These are phyloP conservation scores for Nibea coibor DNA, from an alignment of 2,113 vertebrate genomes.

Conservation along the genomic window DNA sequence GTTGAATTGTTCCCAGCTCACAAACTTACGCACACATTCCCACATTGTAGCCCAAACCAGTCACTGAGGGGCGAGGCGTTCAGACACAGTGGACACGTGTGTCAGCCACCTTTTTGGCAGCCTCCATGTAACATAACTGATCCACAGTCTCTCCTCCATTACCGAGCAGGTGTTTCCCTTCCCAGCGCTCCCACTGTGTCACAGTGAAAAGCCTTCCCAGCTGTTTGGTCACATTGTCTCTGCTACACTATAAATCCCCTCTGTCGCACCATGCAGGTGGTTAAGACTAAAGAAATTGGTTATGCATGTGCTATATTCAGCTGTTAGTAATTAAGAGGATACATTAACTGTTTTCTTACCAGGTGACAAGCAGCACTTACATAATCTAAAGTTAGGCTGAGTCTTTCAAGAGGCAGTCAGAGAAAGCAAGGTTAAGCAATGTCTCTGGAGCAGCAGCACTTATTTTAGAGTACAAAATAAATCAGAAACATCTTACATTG, in stretches of 20 bases:
- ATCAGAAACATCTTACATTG: slow-evolving; percentile 17
- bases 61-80: not conserved
- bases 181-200: not conserved
- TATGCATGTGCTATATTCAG: not conserved
- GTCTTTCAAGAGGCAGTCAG: not conserved
- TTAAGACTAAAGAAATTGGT: not conserved
- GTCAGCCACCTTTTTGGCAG: slow-evolving; percentile 18
- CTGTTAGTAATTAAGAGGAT: not conserved
- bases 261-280: slow-evolving; percentile 6
- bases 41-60: not conserved
- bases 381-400: not conserved
- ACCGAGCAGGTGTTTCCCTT: slow-evolving; percentile 51
- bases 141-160: slow-evolving; percentile 20
- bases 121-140: slow-evolving; percentile 20
- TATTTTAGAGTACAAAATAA: slow-evolving; percentile 36
- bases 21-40: not conserved
- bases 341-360: not conserved
- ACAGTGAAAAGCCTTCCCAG: slow-evolving; percentile 15
- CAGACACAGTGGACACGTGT: not conserved
- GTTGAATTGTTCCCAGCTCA: not conserved
- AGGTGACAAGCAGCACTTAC: slow-evolving; percentile 1
- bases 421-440: slow-evolving; percentile 34
- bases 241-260: slow-evolving; percentile 9
- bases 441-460: slow-evolving; percentile 2
- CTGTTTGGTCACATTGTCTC: slow-evolving; percentile 9